Evolutionary conservation across 2,888 invertebrate species (phyloP), one percentile per base, ranked within the genome.

Genomic region (Macaria notata): DNA sequence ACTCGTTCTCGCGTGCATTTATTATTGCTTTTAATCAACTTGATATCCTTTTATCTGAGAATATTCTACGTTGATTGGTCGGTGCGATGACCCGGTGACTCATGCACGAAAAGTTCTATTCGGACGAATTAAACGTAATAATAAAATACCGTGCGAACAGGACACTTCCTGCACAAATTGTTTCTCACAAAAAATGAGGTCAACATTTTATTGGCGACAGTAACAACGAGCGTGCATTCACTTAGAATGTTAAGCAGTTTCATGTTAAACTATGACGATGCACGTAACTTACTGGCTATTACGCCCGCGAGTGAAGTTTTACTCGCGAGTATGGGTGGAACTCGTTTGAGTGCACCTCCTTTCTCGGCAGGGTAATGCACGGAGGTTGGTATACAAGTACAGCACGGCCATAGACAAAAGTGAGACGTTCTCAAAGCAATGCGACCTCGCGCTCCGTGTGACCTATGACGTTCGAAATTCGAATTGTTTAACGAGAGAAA

Each of bases 191-290:
- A 86, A 80, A 81, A 88, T 76, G 81, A 86, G 89, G 87, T 81
- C 84, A 84, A 76, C 75, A 75, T 78, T 86, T 86, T 85, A 86
- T 86, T 86, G 82, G 83, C 82, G 82, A 81, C 82, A 78, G 76
- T 78, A 54, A 53, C 30, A 69, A 63, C 70, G 71, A 76, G 75
- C 78, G 73, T 76, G 81, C 79, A 84, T 84, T 83, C 83, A 75
- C 80, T 79, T 79, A 80, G 90, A 90, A 91, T 90, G 86, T 82
- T 88, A 89, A 91, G 76, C 84, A 88, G 89, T 80, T 85, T 87
- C 85, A 78, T 76, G 82, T 77, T 83, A 83, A 83, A 77, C 75
- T 76, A 81, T 77, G 76, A 75, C 75, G 73, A 72, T 72, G 77
- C 42, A 53, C 52, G 57, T 49, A 49, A 49, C 38, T 54, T 71